phyloP scores from a whole-genome alignment of 2,888 invertebrate species.

The Lingula anatina region DNA sequence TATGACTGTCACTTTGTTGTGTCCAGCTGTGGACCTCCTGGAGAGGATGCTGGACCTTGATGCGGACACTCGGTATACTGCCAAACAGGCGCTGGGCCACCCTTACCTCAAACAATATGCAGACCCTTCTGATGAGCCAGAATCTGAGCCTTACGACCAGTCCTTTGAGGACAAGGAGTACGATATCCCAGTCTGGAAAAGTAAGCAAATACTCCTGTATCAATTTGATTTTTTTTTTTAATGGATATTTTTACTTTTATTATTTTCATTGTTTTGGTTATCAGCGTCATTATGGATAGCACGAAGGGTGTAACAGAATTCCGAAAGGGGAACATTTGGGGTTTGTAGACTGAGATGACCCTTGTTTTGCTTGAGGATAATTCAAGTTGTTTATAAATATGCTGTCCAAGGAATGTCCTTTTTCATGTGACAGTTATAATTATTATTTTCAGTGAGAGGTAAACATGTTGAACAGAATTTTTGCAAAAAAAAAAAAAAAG shows the following conservation, averaged over 20 bases:
- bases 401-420: no score
- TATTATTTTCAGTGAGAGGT: no score
- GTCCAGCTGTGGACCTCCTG: conserved; percentile 80
- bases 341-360: no score
- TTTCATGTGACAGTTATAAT: no score
- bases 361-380: no score
- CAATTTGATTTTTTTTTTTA: neutral
- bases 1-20: neutral
- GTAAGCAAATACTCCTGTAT: conserved; percentile 55
- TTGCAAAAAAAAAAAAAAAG: no score
- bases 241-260: neutral
- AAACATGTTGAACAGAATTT: no score
- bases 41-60: conserved; percentile 95
- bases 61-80: conserved; percentile 84
- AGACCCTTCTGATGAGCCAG: conserved; percentile 73
- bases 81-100: conserved; percentile 81
- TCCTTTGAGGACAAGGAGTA: conserved; percentile 82
- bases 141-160: conserved; percentile 86
- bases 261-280: no score
- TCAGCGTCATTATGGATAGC: no score
- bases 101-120: conserved; percentile 83
- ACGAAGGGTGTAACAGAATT: no score
- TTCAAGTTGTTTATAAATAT: no score
- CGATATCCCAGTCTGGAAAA: conserved; percentile 93
- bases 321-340: no score